phyloP scores from a whole-genome alignment of 1,140 invertebrate genomes.

The Drosophila arawakana region DNA sequence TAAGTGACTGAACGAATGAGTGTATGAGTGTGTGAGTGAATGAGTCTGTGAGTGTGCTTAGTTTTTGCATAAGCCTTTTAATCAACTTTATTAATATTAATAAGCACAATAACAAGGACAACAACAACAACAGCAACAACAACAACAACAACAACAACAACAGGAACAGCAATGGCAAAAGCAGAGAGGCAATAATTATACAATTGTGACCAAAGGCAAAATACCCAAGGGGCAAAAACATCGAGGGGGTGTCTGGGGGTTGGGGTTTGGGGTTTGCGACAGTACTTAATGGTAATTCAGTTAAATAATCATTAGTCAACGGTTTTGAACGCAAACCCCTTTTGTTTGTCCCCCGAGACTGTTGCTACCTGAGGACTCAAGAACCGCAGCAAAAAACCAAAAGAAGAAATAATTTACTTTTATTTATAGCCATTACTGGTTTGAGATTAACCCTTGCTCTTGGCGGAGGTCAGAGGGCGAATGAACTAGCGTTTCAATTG shows the following conservation, averaged over 20 bases:
- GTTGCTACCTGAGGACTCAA: neutral
- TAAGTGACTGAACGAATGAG: conserved; percentile 16
- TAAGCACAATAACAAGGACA: conserved; percentile 42
- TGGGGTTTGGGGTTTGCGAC: conserved; percentile 4
- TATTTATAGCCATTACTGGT: conserved; percentile 44
- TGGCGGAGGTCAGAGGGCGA: neutral
- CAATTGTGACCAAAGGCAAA: conserved; percentile 63
- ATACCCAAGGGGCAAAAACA: conserved; percentile 17
- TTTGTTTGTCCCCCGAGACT: conserved; percentile 8
- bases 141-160: conserved; percentile 16
- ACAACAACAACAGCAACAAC: conserved; percentile 18
- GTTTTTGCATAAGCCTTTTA: conserved; percentile 73
- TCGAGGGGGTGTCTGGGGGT: conserved; percentile 2
- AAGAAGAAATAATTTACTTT: conserved; percentile 36
- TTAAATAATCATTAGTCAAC: conserved; percentile 82
- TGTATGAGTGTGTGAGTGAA: conserved; percentile 20
- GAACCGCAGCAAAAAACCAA: conserved; percentile 23
- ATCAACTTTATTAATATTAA: conserved; percentile 82
- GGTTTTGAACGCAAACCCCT: conserved; percentile 33
- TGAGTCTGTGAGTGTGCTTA: conserved; percentile 51
- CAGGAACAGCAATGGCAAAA: conserved; percentile 49
- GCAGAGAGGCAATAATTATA: conserved; percentile 72
- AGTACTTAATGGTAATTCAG: conserved; percentile 78
- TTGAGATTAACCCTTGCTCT: conserved; percentile 3
- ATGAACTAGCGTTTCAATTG: conserved; percentile 40